Base-by-base conservation (phyloP, 1,140 invertebrate genomes). In the Oncopeltus fasciatus region DNA sequence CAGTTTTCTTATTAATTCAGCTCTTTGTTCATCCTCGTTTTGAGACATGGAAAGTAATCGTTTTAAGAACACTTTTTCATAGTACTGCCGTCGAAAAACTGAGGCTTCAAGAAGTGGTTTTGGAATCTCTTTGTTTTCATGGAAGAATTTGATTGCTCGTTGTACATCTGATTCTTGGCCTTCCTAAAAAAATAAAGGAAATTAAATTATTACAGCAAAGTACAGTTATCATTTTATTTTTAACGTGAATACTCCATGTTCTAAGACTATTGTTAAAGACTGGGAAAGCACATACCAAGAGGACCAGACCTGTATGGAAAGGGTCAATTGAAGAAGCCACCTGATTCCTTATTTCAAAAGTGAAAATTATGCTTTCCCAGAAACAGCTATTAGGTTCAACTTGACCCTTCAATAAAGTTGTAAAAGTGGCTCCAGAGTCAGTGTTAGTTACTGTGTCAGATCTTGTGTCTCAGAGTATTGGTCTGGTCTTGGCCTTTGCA, bases 81-180 rank as follows among this genome's bases (percentile, higher is more conserved):
- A 67, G 53, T 64, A 67, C 49, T 65, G 64, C 38, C 53, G 59
- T 31, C 66, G 57, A 46, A 67, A 67, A 29, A 67, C 66, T 49
- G 60, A 64, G 8, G 66, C 66, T 62, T 67, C 66, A 9, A 67
- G 27, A 21, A 67, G 49, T 14, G 61, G 29, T 59, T 65, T 66
- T 16, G 58, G 44, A 2, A 67, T 43, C 60, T 66, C 64, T 24
- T 43, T 31, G 24, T 5, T 61, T 38, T 62, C 61, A 38, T 43
- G 20, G 59, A 66, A 67, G 26, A 64, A 44, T 20, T 56, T 31
- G 2, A 67, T 28, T 12, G 63, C 61, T 59, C 65, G 62, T 1
- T 33, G 28, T 8, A 67, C 44, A 61, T 67, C 66, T 29, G 62
- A 27, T 47, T 61, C 44, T 43, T 63, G 66, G 3, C 62, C 61